phyloP scores from a whole-genome alignment of 2,797 vertebrate genomes.

The Nasua narica region DNA sequence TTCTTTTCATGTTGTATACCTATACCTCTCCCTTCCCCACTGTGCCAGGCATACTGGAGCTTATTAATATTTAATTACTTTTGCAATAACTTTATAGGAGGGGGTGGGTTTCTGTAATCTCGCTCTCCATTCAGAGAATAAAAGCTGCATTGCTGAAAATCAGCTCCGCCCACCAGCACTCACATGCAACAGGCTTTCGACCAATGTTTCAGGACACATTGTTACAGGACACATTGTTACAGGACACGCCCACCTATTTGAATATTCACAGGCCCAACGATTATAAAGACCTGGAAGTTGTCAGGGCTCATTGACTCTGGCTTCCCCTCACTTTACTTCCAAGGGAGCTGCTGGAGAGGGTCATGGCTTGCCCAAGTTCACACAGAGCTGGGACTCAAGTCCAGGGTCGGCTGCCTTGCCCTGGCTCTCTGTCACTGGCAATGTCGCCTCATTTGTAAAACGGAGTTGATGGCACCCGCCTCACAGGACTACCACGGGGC shows the following conservation, averaged over 20 bases:
- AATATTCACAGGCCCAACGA: not conserved
- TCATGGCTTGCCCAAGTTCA: not conserved
- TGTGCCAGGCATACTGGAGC: not conserved
- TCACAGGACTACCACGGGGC: not conserved
- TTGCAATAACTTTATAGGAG: not conserved
- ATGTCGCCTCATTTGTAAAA: not conserved
- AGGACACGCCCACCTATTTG: not conserved
- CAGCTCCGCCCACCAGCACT: not conserved
- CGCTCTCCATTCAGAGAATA: not conserved
- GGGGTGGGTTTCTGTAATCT: not conserved
- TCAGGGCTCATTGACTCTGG: not conserved
- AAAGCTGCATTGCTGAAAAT: not conserved
- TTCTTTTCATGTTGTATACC: not conserved
- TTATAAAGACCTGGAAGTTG: not conserved
- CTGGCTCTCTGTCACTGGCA: not conserved
- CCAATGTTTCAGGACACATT: accelerated
- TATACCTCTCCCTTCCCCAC: not conserved
- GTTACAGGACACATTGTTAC: too few species aligned
- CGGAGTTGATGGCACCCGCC: not conserved
- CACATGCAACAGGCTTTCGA: not conserved
- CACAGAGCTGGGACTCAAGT: not conserved
- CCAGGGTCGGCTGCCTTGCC: not conserved
- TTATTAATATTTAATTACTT: not conserved
- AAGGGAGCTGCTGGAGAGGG: not conserved
- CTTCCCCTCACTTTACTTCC: not conserved